Conservation (phyloP, 1,140 invertebrate genomes). For the Campoletis sonorensis region DNA sequence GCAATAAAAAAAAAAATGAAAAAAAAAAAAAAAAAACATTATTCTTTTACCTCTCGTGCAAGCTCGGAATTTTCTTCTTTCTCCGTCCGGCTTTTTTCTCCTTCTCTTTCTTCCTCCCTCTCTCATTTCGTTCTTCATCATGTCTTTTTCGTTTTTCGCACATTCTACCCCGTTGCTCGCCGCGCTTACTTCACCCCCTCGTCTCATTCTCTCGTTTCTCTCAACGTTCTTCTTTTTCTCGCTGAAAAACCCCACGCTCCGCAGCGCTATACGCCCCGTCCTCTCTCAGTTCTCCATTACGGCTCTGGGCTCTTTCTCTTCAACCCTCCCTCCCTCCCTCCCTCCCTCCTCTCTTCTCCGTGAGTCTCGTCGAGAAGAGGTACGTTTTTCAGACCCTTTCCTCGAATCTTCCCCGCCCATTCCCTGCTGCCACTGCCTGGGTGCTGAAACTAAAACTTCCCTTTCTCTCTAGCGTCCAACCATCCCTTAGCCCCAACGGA, state of each 20-base stretch:
- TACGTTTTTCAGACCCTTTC: constrained; percentile 59
- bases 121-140: constrained; percentile 35
- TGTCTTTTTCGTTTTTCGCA: constrained; percentile 42
- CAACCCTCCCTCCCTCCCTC: constrained; percentile 35
- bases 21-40: constrained; percentile 35
- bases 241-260: constrained; percentile 35
- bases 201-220: constrained; percentile 32
- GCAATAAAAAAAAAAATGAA: constrained; percentile 8
- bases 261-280: constrained; percentile 26
- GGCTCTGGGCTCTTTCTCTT: constrained; percentile 35
- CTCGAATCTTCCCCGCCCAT: constrained; percentile 10
- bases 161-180: constrained; percentile 1
- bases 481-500: constrained; percentile 60
- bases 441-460: constrained; percentile 57
- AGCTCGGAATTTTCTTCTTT: constrained; percentile 54
- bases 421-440: constrained; percentile 5
- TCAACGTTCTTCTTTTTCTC: constrained; percentile 30
- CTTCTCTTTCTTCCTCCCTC: neutral
- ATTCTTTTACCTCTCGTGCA: constrained; percentile 52
- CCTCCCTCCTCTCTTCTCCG: constrained; percentile 39
- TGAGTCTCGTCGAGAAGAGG: constrained; percentile 55
- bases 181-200: constrained; percentile 24
- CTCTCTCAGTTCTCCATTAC: constrained; percentile 47
- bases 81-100: neutral
- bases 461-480: constrained; percentile 46